These are phyloP conservation scores for Corapipo altera DNA, from an alignment of 2,113 vertebrate species.

Conservation along the genomic window DNA sequence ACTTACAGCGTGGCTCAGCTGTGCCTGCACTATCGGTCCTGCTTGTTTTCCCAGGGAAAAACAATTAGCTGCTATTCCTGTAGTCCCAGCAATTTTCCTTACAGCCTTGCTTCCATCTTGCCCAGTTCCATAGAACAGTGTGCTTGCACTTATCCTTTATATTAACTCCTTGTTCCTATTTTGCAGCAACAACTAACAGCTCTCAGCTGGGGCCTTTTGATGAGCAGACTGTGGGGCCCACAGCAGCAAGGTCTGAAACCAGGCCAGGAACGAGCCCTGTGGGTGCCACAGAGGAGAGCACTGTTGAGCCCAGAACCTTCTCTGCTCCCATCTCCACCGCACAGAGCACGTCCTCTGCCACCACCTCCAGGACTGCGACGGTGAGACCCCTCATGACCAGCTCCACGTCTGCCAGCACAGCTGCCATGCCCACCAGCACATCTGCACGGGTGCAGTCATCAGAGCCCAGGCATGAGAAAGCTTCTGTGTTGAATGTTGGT, in stretches of 20 bases:
- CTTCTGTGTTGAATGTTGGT: slow-evolving; percentile 48
- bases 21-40: not conserved
- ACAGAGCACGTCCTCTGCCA: not conserved
- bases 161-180: not conserved
- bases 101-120: not conserved
- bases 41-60: not conserved
- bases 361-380: not conserved
- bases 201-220: not conserved
- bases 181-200: slow-evolving; percentile 28
- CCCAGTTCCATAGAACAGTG: not conserved
- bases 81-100: not conserved
- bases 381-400: not conserved
- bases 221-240: not conserved
- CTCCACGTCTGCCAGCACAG: not conserved
- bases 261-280: not conserved
- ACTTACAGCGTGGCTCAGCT: not conserved
- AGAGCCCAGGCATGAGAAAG: not conserved
- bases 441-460: not conserved
- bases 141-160: not conserved
- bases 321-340: not conserved
- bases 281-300: not conserved
- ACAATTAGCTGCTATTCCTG: not conserved
- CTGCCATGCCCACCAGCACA: not conserved
- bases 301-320: not conserved
- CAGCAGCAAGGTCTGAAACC: not conserved